Evolutionary conservation across 1,140 invertebrate genomes (phyloP), one percentile per base, ranked within the genome.

Genomic region (Pollicipes pollicipes): DNA sequence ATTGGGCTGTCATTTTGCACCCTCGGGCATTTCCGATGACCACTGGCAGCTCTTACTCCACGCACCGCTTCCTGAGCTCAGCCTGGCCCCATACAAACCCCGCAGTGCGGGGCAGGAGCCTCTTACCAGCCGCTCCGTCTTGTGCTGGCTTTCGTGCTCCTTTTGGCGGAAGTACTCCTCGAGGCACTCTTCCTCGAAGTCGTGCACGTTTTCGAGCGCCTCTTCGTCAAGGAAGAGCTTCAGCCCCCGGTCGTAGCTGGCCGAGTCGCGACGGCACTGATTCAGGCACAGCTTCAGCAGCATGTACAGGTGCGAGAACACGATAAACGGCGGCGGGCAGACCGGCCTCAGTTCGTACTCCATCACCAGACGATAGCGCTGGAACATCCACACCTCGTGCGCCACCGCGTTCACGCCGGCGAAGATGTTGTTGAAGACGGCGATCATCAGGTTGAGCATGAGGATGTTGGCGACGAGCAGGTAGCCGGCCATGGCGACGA

Each of bases 361-460:
- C 88, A 98, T 95, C 16, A 98, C 94, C 69, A 98, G 91, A n/a
- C 91, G 91, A 81, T 97, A 99, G 70, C 95, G 84, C 83, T 98
- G 95, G 79, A 97, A 98, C 88, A 97, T 97, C 95, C 95, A 99
- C 0, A 98, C 91, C 85, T 97, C 90, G 81, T 95, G 90, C 35
- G 95, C 93, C 74, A 94, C 88, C 72, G 91, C 89, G 82, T 96
- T 96, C 72, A 96, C 93, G 82, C 94, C 90, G 75, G 91, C 91
- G 83, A 97, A 99, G 74, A 98, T 98, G 81, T 97, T 96, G 80
- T 98, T 98, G 84, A 98, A 98, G 58, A 97, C 92, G 27, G 95
- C 95, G 77, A 98, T 98, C 68, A 98, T 86, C n/a, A 99, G 84
- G 81, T 97, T 98, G 77, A 99, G 93, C 71, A 98, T 84, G 30